Evolutionary conservation across 2,797 vertebrate species (phyloP).

Genomic region (Podarcis lilfordi): DNA sequence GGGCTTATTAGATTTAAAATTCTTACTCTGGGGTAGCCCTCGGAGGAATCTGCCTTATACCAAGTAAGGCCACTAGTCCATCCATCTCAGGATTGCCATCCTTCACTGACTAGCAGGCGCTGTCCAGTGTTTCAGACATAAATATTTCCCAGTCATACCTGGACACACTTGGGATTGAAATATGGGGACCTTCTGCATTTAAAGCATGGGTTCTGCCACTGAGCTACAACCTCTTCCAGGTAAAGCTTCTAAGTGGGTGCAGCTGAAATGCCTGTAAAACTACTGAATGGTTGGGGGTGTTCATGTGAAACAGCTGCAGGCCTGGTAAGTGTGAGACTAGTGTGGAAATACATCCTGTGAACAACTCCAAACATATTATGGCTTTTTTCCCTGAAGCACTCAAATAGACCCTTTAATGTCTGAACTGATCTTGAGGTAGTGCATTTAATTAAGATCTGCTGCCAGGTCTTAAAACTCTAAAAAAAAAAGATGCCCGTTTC

Average conservation of each 20-base stretch:
- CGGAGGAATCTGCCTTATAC: not conserved
- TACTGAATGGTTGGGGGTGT: not conserved
- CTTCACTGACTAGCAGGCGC: not conserved
- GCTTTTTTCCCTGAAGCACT: not conserved
- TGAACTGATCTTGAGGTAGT: not conserved
- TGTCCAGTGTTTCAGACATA: not conserved
- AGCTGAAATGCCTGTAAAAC: not conserved
- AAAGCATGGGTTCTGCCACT: not conserved
- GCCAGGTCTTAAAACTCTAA: too few species aligned
- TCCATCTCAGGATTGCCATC: not conserved
- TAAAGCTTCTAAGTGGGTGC: not conserved
- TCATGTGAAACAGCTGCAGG: not conserved
- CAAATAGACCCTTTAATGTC: not conserved
- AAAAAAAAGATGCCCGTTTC: too few species aligned
- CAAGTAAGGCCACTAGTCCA: not conserved
- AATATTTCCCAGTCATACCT: not conserved
- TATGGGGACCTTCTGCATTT: not conserved
- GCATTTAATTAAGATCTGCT: too few species aligned
- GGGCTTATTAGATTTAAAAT: conserved; percentile 3
- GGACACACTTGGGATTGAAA: not conserved
- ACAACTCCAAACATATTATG: not conserved
- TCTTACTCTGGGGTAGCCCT: not conserved
- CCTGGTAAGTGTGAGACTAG: not conserved
- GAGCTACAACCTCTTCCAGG: not conserved
- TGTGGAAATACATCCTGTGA: not conserved